phyloP scores from a whole-genome alignment of 2,113 vertebrate species.

The Microcebus ravelobensis region DNA sequence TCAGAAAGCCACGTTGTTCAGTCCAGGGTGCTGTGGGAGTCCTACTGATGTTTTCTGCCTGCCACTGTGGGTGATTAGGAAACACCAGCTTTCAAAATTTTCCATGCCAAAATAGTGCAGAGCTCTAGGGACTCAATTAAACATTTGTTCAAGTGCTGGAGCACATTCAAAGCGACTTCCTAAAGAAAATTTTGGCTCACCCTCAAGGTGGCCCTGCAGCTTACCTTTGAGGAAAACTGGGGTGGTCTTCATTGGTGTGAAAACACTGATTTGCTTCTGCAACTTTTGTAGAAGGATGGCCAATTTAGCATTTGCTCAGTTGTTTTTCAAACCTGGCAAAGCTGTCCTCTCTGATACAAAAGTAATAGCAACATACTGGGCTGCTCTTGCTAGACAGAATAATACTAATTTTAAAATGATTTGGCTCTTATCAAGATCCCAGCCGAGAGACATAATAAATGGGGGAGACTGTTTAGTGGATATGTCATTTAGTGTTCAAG shows the following conservation, averaged over 20 bases:
- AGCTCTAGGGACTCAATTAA: conserved; percentile 57
- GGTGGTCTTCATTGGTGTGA: conserved; percentile 29
- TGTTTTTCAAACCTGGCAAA: conserved; percentile 5
- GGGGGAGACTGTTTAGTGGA: background rate
- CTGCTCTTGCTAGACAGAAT: background rate
- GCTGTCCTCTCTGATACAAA: background rate
- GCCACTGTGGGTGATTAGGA: conserved; percentile 38
- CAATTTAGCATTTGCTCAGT: background rate
- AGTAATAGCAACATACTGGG: background rate
- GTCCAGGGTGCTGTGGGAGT: background rate
- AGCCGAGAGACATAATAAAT: background rate
- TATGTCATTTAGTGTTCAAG: background rate
- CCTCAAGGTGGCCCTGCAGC: conserved; percentile 39
- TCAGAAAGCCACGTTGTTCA: background rate
- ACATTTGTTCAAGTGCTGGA: conserved; percentile 67
- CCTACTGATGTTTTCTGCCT: background rate
- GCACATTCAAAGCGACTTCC: conserved; percentile 53
- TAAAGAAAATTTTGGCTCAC: conserved; percentile 65
- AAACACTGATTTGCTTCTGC: conserved; percentile 25
- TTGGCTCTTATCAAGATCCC: background rate
- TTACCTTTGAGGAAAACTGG: conserved; percentile 9
- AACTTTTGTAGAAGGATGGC: background rate
- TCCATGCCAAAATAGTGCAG: conserved; percentile 51
- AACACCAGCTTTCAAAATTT: conserved; percentile 53
- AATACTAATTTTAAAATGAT: conserved; percentile 41